These are phyloP conservation scores for Tanypteryx hageni DNA, from an alignment of 2,888 invertebrate genomes.

Conservation along the genomic window DNA sequence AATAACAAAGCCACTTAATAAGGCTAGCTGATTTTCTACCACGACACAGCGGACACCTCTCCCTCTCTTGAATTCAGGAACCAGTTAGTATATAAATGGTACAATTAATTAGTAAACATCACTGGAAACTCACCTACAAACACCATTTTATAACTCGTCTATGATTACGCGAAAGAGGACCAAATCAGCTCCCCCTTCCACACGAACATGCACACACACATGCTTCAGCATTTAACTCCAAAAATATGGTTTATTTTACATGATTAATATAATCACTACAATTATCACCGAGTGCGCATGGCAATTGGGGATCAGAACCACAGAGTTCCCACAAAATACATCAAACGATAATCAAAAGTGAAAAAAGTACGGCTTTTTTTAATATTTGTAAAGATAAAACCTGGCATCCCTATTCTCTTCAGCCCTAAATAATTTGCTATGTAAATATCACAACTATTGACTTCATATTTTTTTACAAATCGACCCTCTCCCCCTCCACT, in stretches of 20 bases:
- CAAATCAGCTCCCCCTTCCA: constrained; percentile 5
- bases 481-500: constrained; percentile 41
- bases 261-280: constrained; percentile 66
- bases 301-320: constrained; percentile 65
- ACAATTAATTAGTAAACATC: constrained; percentile 52
- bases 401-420: constrained; percentile 41
- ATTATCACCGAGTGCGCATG: constrained; percentile 65
- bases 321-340: constrained; percentile 63
- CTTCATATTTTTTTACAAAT: constrained; percentile 60
- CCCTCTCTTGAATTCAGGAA: constrained; percentile 41
- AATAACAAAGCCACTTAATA: constrained; percentile 63
- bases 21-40: constrained; percentile 65
- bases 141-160: constrained; percentile 61
- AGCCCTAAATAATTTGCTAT: constrained; percentile 55
- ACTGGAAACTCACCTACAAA: constrained; percentile 61
- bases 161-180: constrained; percentile 43
- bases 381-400: constrained; percentile 61
- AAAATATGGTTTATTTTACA: constrained; percentile 65
- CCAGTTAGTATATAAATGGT: constrained; percentile 63
- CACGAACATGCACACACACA: constrained; percentile 33
- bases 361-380: constrained; percentile 37
- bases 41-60: constrained; percentile 63
- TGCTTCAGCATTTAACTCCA: constrained; percentile 61
- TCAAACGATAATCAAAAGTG: constrained; percentile 65
- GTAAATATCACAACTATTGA: constrained; percentile 65